Base-by-base conservation (phyloP, 1,140 invertebrate species). In the Trinorchestia longiramus region DNA sequence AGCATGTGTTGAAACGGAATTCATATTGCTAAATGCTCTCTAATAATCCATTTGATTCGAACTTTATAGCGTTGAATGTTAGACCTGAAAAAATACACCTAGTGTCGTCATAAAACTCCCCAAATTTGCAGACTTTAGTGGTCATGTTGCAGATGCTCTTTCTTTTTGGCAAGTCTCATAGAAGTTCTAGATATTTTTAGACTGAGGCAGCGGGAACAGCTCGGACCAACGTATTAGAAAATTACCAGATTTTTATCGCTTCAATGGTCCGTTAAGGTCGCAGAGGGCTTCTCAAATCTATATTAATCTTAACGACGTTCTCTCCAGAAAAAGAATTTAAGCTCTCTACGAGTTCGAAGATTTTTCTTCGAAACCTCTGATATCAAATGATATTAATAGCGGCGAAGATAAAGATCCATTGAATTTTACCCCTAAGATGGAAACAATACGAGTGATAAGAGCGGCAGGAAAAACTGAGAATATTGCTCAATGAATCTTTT, bases 251-350 rank as follows among this genome's bases (percentile, higher is more conserved):
- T 77, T 77, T 36, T 77, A 77, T 77, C 62, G 62, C 62, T 15
- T 77, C 62, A 77, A 77, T 77, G 62, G 62, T 77, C 62, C 62
- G 62, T 77, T 53, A 77, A 77, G 62, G 62, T 77, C 62, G 62
- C 62, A 77, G 62, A 77, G 28, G 36, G 62, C 62, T 77, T 28
- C 62, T 77, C 62, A 28, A 77, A 77, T 77, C 62, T 77, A 36
- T 77, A 77, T 77, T 77, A 77, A 77, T 77, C 62, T 77, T 28
- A 77, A 36, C 62, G 3, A 77, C 62, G 3, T 77, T 77, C 62
- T 77, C 28, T 36, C 62, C 1, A 19, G 62, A 77, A 77, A 77
- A 11, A 23, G 11, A 53, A 53, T 77, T 77, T 77, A 23, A 77
- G 62, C 15, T 77, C 62, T 77, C 62, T 77, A 77, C 28, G 62